Evolutionary conservation across 1,140 invertebrate genomes (phyloP).

Genomic region (Nomia melanderi): DNA sequence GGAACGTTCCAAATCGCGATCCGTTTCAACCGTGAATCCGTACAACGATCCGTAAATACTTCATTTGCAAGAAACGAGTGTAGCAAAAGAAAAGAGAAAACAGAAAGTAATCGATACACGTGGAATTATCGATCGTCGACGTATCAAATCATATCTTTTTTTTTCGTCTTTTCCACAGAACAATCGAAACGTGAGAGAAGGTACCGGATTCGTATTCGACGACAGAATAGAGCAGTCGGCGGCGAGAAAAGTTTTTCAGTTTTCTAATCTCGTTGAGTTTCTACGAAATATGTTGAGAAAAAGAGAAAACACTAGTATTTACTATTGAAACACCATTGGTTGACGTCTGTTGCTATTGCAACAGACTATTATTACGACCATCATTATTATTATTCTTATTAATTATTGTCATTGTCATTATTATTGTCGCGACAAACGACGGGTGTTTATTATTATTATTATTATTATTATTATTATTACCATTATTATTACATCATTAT

Average conservation of each 20-base stretch:
- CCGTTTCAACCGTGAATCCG: too few relatives aligned
- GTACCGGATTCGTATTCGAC: not conserved
- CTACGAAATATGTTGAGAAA: conserved; percentile 71
- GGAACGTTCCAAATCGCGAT: too few relatives aligned
- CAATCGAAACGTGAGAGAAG: not conserved
- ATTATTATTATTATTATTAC: conserved; percentile 64
- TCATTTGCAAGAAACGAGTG: too few relatives aligned
- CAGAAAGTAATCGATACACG: too few relatives aligned
- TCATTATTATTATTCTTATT: conserved; percentile 70
- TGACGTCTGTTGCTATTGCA: conserved; percentile 57
- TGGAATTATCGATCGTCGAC: not conserved
- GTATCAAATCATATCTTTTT: not conserved
- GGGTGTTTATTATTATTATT: conserved; percentile 64
- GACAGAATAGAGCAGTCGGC: conserved; percentile 46
- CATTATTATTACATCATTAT: conserved; percentile 60
- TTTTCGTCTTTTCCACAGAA: not conserved
- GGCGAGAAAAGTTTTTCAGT: conserved; percentile 69
- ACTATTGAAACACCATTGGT: conserved; percentile 72
- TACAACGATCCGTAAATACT: too few relatives aligned
- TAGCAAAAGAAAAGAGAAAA: too few relatives aligned
- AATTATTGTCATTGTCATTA: conserved; percentile 52
- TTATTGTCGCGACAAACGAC: conserved; percentile 53
- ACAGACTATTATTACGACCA: conserved; percentile 59
- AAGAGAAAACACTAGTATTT: conserved; percentile 73
- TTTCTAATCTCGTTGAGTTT: conserved; percentile 79